These are phyloP conservation scores for Chamaedrilus cognettii DNA, from an alignment of 2,888 invertebrate genomes.

Conservation along the genomic window DNA sequence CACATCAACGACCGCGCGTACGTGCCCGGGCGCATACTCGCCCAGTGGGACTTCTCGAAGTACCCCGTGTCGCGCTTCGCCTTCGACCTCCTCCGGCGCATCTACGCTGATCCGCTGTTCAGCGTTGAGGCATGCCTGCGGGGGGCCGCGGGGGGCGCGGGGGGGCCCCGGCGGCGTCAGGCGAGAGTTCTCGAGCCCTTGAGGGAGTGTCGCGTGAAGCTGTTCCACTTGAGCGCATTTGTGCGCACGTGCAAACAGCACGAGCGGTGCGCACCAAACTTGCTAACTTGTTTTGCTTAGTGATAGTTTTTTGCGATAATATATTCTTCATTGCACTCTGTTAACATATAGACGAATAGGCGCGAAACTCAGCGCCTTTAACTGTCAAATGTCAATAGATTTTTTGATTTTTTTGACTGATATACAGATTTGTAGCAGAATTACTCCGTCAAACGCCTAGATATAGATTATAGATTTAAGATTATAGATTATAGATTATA, in stretches of 20 bases:
- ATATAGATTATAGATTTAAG: no score
- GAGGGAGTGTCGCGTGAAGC: conserved; percentile 68
- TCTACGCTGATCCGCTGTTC: conserved; percentile 77
- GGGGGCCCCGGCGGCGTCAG: conserved; percentile 3
- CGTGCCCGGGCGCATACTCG: conserved; percentile 65
- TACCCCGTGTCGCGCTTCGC: conserved; percentile 84
- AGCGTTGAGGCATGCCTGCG: conserved; percentile 66
- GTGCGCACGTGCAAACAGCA: conserved; percentile 77
- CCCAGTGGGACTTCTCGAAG: conserved; percentile 65
- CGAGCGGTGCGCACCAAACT: conserved; percentile 80
- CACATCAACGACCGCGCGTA: conserved; percentile 76
- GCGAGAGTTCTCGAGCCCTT: conserved; percentile 60
- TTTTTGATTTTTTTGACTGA: no score
- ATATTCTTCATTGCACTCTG: no score
- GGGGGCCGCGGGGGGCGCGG: conserved; percentile 70
- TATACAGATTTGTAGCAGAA: no score
- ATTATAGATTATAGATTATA: no score
- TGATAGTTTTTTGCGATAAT: conserved; percentile 3
- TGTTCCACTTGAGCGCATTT: conserved; percentile 73
- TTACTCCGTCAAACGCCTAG: no score
- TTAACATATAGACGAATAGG: no score
- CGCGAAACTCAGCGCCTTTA: no score
- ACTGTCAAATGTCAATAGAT: no score
- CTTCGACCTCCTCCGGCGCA: conserved; percentile 74
- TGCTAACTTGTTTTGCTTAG: no score